These are phyloP conservation scores for Borostomias antarcticus DNA, from an alignment of 2,797 vertebrate species.

Conservation along the genomic window DNA sequence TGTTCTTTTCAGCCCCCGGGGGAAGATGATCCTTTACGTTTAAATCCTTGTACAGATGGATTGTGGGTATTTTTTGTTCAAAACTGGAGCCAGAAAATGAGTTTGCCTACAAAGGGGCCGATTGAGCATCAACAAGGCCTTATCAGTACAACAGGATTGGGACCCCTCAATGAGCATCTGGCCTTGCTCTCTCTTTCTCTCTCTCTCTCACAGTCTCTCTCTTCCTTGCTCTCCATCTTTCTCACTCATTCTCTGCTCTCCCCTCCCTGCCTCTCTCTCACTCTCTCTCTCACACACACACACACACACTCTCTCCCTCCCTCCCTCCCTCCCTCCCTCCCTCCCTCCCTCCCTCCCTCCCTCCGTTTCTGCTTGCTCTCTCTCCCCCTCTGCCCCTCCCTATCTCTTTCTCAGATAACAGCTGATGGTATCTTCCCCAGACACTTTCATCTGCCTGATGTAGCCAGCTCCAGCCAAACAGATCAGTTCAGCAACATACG, in stretches of 20 bases:
- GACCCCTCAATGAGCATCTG: not conserved
- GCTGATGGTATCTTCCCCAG: slow-evolving; percentile 15
- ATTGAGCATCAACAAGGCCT: not conserved
- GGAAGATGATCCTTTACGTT: not conserved
- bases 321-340: not conserved
- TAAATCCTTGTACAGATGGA: not conserved
- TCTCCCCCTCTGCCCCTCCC: not conserved
- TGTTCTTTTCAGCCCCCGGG: not conserved
- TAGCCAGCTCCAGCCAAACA: not conserved
- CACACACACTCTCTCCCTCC: not conserved
- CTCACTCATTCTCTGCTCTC: not conserved
- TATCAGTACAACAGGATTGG: not conserved
- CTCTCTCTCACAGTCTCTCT: not conserved
- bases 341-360: no score
- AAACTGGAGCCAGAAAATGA: not conserved
- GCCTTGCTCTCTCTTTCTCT: not conserved
- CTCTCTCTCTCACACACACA: not conserved
- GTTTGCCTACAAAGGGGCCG: not conserved
- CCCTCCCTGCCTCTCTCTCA: not conserved
- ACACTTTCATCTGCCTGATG: slow-evolving; percentile 9
- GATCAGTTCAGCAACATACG: not conserved
- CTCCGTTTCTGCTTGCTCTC: not conserved
- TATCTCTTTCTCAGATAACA: not conserved
- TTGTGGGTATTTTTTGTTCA: not conserved
- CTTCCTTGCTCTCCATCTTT: not conserved